A percentile compares a stretch with the other conserved stretches of the same genome.
Evolutionary conservation across 2,113 vertebrate species (phyloP).

Genomic region (Pelodiscus sinensis): DNA sequence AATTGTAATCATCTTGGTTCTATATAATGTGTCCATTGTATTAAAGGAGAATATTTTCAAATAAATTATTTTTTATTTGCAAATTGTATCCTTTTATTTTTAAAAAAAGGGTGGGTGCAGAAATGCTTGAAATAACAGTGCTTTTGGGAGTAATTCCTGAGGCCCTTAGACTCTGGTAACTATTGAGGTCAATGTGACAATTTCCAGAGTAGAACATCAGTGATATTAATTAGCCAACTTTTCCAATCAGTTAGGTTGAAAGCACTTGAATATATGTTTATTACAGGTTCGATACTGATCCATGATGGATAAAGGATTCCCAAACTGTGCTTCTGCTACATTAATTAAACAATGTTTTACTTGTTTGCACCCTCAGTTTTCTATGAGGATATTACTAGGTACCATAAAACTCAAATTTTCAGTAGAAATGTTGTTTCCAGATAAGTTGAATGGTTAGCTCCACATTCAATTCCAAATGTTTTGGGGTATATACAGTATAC

Average conservation of each 20-base stretch:
- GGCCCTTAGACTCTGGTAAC: background rate
- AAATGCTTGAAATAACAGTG: background rate
- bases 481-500: background rate
- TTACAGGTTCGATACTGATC: background rate
- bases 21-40: slow-evolving; percentile 12
- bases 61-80: background rate
- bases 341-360: background rate
- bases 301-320: background rate
- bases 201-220: background rate
- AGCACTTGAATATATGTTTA: background rate
- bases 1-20: slow-evolving; percentile 5
- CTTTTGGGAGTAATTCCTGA: background rate
- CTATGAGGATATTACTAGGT: background rate
- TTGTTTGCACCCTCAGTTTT: background rate
- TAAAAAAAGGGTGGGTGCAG: background rate
- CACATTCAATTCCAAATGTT: background rate
- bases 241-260: background rate
- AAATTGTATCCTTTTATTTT: background rate
- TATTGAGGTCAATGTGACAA: background rate
- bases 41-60: background rate
- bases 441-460: background rate
- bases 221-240: background rate
- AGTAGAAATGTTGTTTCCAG: background rate
- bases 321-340: background rate
- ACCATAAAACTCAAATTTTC: background rate